Evolutionary conservation across 2,888 invertebrate genomes (phyloP).

Genomic region (Acronicta alni): DNA sequence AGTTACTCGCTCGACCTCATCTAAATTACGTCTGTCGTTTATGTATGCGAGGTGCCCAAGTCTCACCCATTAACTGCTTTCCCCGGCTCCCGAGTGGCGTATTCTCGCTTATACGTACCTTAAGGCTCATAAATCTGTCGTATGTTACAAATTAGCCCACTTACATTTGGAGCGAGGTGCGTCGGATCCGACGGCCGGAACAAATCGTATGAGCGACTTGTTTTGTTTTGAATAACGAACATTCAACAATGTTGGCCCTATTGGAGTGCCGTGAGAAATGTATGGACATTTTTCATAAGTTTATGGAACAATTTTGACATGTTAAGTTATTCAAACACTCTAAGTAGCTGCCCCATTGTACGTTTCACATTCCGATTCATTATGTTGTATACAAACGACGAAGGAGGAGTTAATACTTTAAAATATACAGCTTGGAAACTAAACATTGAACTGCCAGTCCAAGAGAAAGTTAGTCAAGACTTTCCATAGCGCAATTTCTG

Average conservation of each 20-base stretch:
- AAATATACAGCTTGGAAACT: conserved; percentile 36
- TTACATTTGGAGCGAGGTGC: conserved; percentile 60
- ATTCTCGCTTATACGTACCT: conserved; percentile 61
- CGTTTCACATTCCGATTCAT: conserved; percentile 47
- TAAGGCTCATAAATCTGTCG: conserved; percentile 78
- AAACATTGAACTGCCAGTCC: conserved; percentile 12
- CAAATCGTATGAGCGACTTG: conserved; percentile 70
- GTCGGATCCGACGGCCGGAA: conserved; percentile 64
- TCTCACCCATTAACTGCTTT: conserved; percentile 74
- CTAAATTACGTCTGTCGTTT: conserved; percentile 40
- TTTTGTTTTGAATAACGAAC: conserved; percentile 68
- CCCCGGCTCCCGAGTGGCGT: conserved; percentile 52
- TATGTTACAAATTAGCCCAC: conserved; percentile 73
- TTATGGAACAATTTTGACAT: conserved; percentile 35
- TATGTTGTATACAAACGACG: conserved; percentile 25
- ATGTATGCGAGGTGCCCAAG: conserved; percentile 46
- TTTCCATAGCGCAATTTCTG: background rate
- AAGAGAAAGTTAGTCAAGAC: conserved; percentile 17
- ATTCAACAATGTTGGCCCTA: conserved; percentile 69
- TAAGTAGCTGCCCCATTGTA: conserved; percentile 43
- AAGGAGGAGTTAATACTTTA: conserved; percentile 42
- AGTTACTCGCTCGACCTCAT: conserved; percentile 32
- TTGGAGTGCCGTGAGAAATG: conserved; percentile 76
- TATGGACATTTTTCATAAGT: conserved; percentile 62
- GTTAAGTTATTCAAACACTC: conserved; percentile 48